Evolutionary conservation across 2,888 invertebrate species (phyloP), one percentile per base, ranked within the genome.

Genomic region (Steinernema hermaphroditum): DNA sequence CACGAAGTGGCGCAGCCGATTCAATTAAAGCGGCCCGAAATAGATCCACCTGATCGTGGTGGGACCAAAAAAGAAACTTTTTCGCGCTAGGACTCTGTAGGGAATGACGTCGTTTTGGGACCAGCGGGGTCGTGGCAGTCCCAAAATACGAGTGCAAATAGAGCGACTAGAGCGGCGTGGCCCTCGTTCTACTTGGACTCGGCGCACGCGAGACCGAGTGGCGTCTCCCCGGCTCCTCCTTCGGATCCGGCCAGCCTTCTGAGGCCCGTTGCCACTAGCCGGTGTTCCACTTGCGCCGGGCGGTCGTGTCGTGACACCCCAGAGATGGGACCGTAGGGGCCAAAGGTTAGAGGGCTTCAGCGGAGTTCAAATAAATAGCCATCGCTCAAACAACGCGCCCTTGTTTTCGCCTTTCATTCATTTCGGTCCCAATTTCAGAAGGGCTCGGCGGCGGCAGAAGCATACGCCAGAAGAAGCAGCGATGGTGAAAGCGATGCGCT

Each of bases 81-180:
- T 46, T 46, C 46, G 46, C 46, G 6, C 27, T 16, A 27, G 19
- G 54, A 54, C 24, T 8, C 54, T 54, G 6, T 19, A 8, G 24
- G 54, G 6, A 6, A 54, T 54, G 27, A 54, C 54, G 54, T 54
- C 27, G 54, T 54, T 54, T 54, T 54, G 54, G 54, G 54, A 27
- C 22, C 27, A 12, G 54, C 14, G 37, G 6, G 27, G n/a, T 46
- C 46, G 46, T 46, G 46, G 9, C 6, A 12, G 49, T 9, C 54
- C 54, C 19, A 54, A 54, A 54, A 54, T 54, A 54, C 19, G 54
- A 54, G 54, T 54, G 54, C 54, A 54, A 54, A 54, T 54, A 54
- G 54, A 22, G 54, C 6, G n/a, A n/a, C n/a, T n/a, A n/a, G n/a
- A 49, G 19, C 14, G 6, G 19, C 6, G 49, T 49, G 12, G 14